Percentiles rank a stretch among this genome's conserved stretches.
phyloP scores from a whole-genome alignment of 2,888 invertebrate genomes.

The Chromoteleia sp. region DNA sequence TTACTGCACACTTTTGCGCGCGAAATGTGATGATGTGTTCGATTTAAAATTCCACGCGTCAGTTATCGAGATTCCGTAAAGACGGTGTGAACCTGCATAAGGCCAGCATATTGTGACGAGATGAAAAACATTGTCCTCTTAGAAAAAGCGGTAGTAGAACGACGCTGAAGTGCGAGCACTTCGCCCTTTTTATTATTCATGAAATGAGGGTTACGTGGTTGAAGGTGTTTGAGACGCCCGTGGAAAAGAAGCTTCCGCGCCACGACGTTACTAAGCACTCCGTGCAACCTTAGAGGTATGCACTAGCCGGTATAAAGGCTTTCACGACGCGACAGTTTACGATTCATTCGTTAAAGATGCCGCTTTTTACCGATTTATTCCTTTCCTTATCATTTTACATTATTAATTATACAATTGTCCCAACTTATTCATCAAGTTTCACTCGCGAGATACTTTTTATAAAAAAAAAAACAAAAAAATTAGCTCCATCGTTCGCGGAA shows the following conservation, averaged over 20 bases:
- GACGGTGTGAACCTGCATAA: constrained; percentile 72
- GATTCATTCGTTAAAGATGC: constrained; percentile 65
- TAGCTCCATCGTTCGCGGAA: too few relatives aligned
- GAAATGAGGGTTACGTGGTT: constrained; percentile 77
- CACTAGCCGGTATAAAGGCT: constrained; percentile 69
- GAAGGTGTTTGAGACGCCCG: constrained; percentile 67
- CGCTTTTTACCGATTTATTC: constrained; percentile 53
- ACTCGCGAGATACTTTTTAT: too few relatives aligned
- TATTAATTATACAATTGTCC: constrained; percentile 42
- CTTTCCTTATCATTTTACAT: constrained; percentile 18
- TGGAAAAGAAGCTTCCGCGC: constrained; percentile 69
- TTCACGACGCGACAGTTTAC: constrained; percentile 67
- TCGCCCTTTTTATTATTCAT: constrained; percentile 84
- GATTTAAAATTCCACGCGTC: constrained; percentile 66
- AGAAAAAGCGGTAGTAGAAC: constrained; percentile 77
- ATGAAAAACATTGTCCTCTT: constrained; percentile 82
- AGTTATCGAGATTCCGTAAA: constrained; percentile 71
- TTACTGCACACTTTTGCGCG: constrained; percentile 26
- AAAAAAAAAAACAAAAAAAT: too few relatives aligned
- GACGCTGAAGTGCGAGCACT: constrained; percentile 72
- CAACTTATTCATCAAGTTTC: too few relatives aligned
- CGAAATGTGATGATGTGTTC: constrained; percentile 51
- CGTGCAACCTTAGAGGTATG: constrained; percentile 58
- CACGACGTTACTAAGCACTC: constrained; percentile 71
- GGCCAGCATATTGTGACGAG: constrained; percentile 81